phyloP scores from a whole-genome alignment of 2,888 invertebrate species.

The Sepioteuthis lessoniana region DNA sequence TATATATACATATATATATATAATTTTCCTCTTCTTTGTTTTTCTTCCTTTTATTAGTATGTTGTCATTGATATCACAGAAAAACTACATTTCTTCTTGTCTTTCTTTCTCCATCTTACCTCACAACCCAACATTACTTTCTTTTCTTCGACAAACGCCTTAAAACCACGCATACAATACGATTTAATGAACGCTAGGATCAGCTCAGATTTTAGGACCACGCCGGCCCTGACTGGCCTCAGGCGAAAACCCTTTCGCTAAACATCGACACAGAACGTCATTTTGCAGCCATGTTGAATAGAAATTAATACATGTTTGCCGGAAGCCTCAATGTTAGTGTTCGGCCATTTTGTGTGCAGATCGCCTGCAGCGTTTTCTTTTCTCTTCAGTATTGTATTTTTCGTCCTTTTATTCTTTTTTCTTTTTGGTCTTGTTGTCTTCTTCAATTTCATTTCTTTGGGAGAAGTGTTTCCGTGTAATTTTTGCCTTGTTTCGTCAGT shows the following conservation, averaged over 20 bases:
- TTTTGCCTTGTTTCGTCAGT: neutral
- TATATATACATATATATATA: neutral
- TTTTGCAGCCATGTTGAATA: conserved; percentile 11
- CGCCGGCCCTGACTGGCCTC: neutral
- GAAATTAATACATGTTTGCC: conserved; percentile 8
- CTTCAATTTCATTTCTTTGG: neutral
- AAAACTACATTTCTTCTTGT: neutral
- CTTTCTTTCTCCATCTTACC: neutral
- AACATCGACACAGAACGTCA: neutral
- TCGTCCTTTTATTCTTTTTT: neutral
- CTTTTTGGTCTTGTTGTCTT: neutral
- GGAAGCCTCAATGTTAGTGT: neutral
- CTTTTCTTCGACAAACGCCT: neutral
- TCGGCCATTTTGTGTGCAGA: neutral
- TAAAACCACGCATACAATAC: neutral
- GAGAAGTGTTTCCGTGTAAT: conserved; percentile 7
- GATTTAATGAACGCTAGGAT: neutral
- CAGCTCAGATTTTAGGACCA: neutral
- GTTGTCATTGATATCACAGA: neutral
- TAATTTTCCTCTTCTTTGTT: neutral
- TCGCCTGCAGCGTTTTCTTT: neutral
- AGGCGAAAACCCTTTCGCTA: neutral
- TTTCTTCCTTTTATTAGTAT: neutral
- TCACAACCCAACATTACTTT: neutral
- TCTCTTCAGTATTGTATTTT: neutral